Evolutionary conservation across 2,797 vertebrate genomes (phyloP).

Genomic region (Falco naumanni): DNA sequence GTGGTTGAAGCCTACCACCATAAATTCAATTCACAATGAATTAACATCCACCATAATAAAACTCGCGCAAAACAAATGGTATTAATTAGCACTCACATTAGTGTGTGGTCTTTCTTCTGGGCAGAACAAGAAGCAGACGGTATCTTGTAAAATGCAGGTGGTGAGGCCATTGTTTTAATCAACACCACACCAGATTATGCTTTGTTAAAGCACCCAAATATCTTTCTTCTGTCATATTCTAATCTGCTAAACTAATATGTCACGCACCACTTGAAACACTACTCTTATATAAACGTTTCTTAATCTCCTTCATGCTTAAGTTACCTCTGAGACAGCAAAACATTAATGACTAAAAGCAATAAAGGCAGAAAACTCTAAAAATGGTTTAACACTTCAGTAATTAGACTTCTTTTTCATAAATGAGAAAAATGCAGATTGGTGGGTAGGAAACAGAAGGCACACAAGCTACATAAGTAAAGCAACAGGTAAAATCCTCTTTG

Average conservation of each 20-base stretch:
- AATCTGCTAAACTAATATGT: not conserved
- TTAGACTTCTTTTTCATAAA: not conserved
- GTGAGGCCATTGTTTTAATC: not conserved
- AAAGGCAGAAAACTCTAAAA: not conserved
- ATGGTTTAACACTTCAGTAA: not conserved
- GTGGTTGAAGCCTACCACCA: not conserved
- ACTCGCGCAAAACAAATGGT: conserved; percentile 2
- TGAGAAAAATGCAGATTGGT: not conserved
- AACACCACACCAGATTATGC: not conserved
- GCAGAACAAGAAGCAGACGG: conserved; percentile 3
- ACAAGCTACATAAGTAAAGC: not conserved
- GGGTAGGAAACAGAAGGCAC: not conserved
- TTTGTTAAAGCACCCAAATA: not conserved
- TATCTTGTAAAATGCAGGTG: not conserved
- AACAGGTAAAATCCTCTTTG: not conserved
- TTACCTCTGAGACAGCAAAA: not conserved
- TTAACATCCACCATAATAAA: not conserved
- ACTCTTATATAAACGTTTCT: not conserved
- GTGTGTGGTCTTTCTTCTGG: conserved; percentile 26
- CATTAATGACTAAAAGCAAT: not conserved
- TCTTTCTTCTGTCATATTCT: not conserved
- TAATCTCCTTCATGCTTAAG: not conserved
- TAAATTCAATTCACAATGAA: conserved; percentile 4
- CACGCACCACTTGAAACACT: not conserved
- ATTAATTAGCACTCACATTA: not conserved